Base-by-base conservation (phyloP, 2,888 invertebrate species). In the Artemia sp. region DNA sequence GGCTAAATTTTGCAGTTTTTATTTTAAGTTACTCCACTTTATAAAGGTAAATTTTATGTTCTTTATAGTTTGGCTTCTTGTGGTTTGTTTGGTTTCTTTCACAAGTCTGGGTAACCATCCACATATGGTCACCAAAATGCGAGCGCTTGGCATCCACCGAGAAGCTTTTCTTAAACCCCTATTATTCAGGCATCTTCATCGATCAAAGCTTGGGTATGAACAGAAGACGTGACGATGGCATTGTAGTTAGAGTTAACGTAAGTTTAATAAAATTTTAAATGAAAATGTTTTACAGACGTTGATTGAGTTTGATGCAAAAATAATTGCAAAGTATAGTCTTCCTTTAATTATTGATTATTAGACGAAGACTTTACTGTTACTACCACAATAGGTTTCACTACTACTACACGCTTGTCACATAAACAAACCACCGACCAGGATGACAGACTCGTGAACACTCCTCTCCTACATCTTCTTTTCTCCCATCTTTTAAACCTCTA, bases 61-160 rank as follows among this genome's bases (percentile, higher is more conserved):
- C 50, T 50, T 69, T 69, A 7, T 73, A 76, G 72, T 75, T 76
- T 70, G 75, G 75, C 8, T 76, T 76, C 74, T 73, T 78, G 51
- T 78, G 78, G 78, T 71, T 78, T 38, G 69, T 77, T 14, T 78
- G 81, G 77, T 76, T 81, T 72, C 72, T 81, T 12, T 80, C 81
- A 0, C 82, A 83, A 74, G 76, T 79, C 11, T 81, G 82, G 79
- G 79, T 82, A 51, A 79, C 81, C 4, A 76, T 81, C 24, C 82
- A 83, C 74, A 79, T 83, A 68, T 83, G 82, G 82, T 79, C 78
- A 50, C 83, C 83, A 6, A 80, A 81, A 73, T 80, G 80, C 73
- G 82, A 83, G 73, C 75, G 83, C 72, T 77, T 83, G 74, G 82
- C 82, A 3, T 79, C 80, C 72, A 80, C 82, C 51, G 82, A 83